A percentile compares a stretch with the other conserved stretches of the same genome.
These are phyloP conservation scores for Platichthys stellatus DNA, from an alignment of 2,113 vertebrate species.

Conservation along the genomic window DNA sequence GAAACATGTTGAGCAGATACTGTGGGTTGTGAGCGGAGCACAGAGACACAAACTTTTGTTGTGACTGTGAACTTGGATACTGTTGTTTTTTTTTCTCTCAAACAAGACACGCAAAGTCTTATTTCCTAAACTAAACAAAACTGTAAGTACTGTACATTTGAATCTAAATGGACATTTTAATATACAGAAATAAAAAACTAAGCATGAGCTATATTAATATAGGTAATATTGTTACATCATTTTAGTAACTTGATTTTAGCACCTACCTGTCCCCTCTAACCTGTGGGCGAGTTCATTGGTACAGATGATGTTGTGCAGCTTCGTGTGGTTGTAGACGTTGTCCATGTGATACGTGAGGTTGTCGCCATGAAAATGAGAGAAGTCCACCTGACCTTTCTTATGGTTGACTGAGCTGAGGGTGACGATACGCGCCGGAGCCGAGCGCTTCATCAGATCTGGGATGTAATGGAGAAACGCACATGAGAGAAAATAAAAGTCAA, in stretches of 20 bases:
- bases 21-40: too few species aligned
- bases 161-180: too few species aligned
- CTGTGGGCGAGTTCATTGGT: constrained; percentile 84
- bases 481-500: background rate
- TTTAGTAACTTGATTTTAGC: background rate
- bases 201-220: too few species aligned
- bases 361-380: constrained; percentile 80
- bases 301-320: constrained; percentile 89
- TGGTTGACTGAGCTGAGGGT: constrained; percentile 86
- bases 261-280: constrained; percentile 84
- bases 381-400: constrained; percentile 72
- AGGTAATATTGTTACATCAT: background rate
- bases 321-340: constrained; percentile 82
- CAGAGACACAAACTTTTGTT: too few species aligned
- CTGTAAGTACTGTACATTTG: too few species aligned
- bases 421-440: constrained; percentile 83
- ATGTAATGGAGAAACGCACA: background rate
- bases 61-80: too few species aligned
- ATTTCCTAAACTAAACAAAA: too few species aligned
- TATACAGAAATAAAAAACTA: too few species aligned
- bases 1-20: too few species aligned
- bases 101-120: too few species aligned
- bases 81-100: too few species aligned
- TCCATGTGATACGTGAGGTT: background rate
- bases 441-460: constrained; percentile 84